Base-by-base conservation (phyloP, 1,140 invertebrate genomes). In the Camponotus floridanus region DNA sequence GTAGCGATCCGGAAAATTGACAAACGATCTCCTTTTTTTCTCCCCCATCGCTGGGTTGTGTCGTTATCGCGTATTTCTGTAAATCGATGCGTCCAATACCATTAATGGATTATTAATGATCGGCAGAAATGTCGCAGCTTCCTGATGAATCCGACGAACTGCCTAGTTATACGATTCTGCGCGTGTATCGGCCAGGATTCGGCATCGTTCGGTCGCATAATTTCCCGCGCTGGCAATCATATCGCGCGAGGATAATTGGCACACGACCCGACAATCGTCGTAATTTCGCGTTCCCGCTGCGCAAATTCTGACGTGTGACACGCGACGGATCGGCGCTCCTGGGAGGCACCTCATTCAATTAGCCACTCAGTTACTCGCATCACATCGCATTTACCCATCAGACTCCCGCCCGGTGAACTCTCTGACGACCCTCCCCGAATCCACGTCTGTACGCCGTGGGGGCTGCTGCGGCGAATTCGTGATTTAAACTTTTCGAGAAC, bases 321-420 rank as follows among this genome's bases (percentile, higher is more conserved):
- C 86, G 87, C 88, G 87, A 87, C 90, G 91, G 91, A 93, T 92
- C 93, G 91, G 89, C 89, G 90, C 88, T 93, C 93, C 92, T 94
- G 89, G 90, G 94, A 94, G 93, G 93, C 92, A 91, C 91, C 92
- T 94, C 93, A 94, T 94, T 94, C 94, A 94, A 94, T 94, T 94
- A 94, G 91, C 90, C 92, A 94, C 93, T 94, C 93, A 94, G 92
- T 94, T 94, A 94, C 94, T 94, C 92, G 92, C 94, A 93, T 94
- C 94, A 93, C 93, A 93, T 94, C 92, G 90, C 92, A 92, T 94
- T 94, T 93, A 92, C 91, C 91, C 87, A 87, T 90, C 89, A 87
- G 83, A 42, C 86, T 87, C 68, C 87, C 87, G 84, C 84, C 67
- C 86, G 67, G 39, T 59, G 39, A 81, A 48, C 81, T 87, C 90